Conservation (phyloP, 2,888 invertebrate species). For the Meliscaeva auricollis region DNA sequence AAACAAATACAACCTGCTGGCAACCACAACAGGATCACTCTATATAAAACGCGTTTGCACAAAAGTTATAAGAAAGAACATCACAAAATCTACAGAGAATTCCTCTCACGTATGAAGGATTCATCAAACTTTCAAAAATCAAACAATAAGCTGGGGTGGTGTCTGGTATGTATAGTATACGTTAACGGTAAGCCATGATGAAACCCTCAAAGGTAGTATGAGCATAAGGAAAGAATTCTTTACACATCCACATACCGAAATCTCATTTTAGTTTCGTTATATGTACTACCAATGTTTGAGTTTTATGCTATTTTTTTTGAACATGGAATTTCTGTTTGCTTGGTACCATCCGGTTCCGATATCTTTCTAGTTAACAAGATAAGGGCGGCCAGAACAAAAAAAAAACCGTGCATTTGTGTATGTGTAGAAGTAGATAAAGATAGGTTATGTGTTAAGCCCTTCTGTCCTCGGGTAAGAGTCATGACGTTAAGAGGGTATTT, state of each 20-base stretch:
- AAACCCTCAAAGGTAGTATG: not conserved
- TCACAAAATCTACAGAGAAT: conserved; percentile 53
- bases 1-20: not conserved
- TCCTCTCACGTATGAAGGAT: conserved; percentile 73
- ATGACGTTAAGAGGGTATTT: conserved; percentile 48
- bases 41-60: conserved; percentile 20
- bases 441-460: conserved; percentile 21
- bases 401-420: conserved; percentile 13
- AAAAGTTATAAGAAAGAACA: conserved; percentile 18
- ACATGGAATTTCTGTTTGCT: conserved; percentile 35
- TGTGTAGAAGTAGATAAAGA: conserved; percentile 2
- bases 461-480: conserved; percentile 14
- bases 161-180: conserved; percentile 8
- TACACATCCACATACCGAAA: not conserved
- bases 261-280: conserved; percentile 43
- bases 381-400: conserved; percentile 44
- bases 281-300: not conserved
- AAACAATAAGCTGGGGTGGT: conserved; percentile 68
- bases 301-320: conserved; percentile 11
- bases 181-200: conserved; percentile 20
- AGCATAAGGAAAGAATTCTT: not conserved
- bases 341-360: conserved; percentile 44
- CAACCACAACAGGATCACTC: not conserved
- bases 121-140: conserved; percentile 75
- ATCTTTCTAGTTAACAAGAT: conserved; percentile 67